Conservation (phyloP, 1,140 invertebrate species). For the Achatina immaculata region DNA sequence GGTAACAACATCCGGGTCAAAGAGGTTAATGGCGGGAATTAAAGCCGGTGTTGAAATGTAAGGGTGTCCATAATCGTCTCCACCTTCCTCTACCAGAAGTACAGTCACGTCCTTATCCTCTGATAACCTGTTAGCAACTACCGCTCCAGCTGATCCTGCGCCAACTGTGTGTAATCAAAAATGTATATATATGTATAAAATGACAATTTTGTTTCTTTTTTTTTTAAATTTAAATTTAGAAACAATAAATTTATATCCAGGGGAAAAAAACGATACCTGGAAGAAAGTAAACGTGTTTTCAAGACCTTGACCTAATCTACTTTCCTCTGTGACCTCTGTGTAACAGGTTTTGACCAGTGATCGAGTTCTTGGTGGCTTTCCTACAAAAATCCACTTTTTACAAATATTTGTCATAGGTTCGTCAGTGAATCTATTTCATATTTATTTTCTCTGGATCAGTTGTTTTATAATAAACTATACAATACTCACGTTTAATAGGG, state of each 20-base stretch:
- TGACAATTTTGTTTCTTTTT: neutral
- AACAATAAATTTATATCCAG: neutral
- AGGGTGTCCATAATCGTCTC: conserved; percentile 23
- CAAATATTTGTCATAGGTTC: too few species aligned
- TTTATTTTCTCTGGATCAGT: too few species aligned
- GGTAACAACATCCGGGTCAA: neutral
- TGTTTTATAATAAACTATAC: too few species aligned
- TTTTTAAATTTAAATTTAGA: neutral
- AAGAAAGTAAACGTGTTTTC: neutral
- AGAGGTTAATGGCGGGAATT: neutral
- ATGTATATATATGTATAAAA: neutral
- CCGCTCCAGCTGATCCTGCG: conserved; percentile 41
- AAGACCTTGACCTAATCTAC: too few species aligned
- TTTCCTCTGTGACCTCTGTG: too few species aligned
- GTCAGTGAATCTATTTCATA: too few species aligned
- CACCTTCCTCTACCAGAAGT: conserved; percentile 36
- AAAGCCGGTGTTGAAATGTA: neutral
- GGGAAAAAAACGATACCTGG: neutral
- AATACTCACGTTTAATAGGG: too few species aligned
- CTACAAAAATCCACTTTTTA: too few species aligned
- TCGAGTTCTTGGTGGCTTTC: too few species aligned
- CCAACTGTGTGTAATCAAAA: conserved; percentile 35
- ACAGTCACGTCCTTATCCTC: conserved; percentile 33
- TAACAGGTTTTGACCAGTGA: too few species aligned
- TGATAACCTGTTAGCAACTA: conserved; percentile 40